phyloP scores from a whole-genome alignment of 2,113 vertebrate genomes.

The Phalacrocorax brasilianus region DNA sequence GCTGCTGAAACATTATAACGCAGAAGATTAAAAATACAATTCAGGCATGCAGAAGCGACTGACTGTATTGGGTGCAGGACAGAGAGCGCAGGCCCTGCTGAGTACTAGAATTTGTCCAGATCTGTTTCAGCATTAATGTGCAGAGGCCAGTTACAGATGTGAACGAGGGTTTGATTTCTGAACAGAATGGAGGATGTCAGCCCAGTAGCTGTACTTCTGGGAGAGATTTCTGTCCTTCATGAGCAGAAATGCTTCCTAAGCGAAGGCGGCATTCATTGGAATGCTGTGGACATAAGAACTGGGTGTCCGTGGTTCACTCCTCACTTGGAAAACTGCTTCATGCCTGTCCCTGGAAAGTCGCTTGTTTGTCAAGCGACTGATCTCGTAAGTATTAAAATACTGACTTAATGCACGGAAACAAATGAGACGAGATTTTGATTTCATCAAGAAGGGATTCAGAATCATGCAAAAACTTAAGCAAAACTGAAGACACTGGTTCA shows the following conservation, averaged over 20 bases:
- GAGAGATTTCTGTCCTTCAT: not conserved
- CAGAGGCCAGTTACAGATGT: not conserved
- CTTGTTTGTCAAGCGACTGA: not conserved
- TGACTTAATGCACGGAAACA: not conserved
- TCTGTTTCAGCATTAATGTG: not conserved
- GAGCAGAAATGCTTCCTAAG: not conserved
- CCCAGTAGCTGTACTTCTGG: not conserved
- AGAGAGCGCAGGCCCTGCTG: not conserved
- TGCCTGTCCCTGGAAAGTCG: not conserved
- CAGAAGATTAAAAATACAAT: not conserved
- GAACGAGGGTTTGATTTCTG: not conserved
- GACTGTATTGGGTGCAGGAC: not conserved
- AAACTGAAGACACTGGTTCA: not conserved
- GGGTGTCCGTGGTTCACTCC: not conserved
- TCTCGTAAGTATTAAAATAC: not conserved
- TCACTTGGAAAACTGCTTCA: not conserved
- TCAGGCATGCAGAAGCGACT: accelerated
- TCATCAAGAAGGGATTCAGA: not conserved
- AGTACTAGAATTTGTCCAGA: not conserved
- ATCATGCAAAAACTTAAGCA: not conserved
- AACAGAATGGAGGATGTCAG: not conserved
- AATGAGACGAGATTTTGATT: not conserved
- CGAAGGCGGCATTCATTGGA: not conserved
- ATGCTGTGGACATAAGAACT: accelerated
- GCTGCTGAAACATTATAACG: not conserved